Conservation (phyloP, 2,113 vertebrate genomes). For the Pygoscelis antarcticus region DNA sequence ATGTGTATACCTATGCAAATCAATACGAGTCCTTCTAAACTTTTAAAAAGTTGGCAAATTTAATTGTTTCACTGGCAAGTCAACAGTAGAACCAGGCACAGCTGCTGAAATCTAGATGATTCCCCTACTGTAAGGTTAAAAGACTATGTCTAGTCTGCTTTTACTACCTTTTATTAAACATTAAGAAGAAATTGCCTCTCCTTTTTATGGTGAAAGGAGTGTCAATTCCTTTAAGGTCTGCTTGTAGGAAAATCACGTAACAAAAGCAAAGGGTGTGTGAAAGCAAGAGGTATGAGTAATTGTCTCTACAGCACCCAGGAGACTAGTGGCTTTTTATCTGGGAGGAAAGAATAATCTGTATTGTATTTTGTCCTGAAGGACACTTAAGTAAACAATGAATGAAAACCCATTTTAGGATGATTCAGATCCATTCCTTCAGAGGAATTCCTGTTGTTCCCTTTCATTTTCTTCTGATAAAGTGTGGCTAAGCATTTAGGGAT, state of each 20-base stretch:
- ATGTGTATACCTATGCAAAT: not conserved
- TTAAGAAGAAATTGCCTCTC: not conserved
- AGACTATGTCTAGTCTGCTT: not conserved
- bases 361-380: not conserved
- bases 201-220: not conserved
- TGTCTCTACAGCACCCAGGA: not conserved
- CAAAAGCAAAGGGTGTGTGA: not conserved
- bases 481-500: not conserved
- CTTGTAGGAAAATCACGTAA: not conserved
- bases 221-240: not conserved
- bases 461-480: not conserved
- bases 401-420: not conserved
- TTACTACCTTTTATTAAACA: not conserved
- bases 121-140: not conserved
- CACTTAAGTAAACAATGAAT: not conserved
- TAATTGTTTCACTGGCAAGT: not conserved
- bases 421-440: not conserved
- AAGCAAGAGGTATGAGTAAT: not conserved
- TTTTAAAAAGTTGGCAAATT: not conserved
- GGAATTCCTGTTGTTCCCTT: not conserved
- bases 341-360: not conserved
- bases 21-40: not conserved
- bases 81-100: not conserved
- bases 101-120: not conserved
- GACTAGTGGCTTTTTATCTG: not conserved